phyloP scores from a whole-genome alignment of 2,113 vertebrate species.

The Piaya cayana region DNA sequence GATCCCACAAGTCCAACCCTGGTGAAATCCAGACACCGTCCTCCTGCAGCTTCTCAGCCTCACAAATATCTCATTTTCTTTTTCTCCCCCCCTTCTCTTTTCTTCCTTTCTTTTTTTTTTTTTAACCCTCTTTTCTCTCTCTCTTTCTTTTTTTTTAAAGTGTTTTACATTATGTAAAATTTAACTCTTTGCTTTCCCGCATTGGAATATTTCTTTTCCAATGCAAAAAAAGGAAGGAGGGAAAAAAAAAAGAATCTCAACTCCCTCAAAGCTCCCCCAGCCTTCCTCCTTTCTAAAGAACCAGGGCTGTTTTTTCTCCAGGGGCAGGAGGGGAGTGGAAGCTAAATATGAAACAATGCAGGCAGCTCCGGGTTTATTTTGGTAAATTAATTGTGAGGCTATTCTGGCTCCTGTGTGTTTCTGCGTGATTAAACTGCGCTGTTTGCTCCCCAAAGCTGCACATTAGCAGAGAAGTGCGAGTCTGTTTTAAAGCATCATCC shows the following conservation, averaged over 20 bases:
- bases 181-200: conserved; percentile 35
- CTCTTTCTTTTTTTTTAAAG: not conserved
- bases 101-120: too few species aligned
- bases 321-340: conserved; percentile 46
- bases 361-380: conserved; percentile 52
- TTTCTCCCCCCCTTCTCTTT: not conserved
- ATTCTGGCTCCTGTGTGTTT: conserved; percentile 31
- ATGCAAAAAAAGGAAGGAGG: not conserved
- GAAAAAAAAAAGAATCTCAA: not conserved
- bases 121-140: not conserved
- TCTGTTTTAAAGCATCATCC: conserved; percentile 44
- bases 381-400: conserved; percentile 60
- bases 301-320: conserved; percentile 33
- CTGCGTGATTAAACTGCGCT: conserved; percentile 48
- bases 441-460: conserved; percentile 49
- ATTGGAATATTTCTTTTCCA: not conserved
- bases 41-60: not conserved
- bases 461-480: conserved; percentile 19
- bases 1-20: not conserved
- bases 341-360: conserved; percentile 63
- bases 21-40: not conserved
- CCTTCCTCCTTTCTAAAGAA: conserved; percentile 23
- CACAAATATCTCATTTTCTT: not conserved
- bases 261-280: not conserved
- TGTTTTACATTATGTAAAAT: not conserved